A percentile compares a stretch with the other conserved stretches of the same genome.
Evolutionary conservation across 2,113 vertebrate genomes (phyloP).

Genomic region (Apaloderma vittatum): DNA sequence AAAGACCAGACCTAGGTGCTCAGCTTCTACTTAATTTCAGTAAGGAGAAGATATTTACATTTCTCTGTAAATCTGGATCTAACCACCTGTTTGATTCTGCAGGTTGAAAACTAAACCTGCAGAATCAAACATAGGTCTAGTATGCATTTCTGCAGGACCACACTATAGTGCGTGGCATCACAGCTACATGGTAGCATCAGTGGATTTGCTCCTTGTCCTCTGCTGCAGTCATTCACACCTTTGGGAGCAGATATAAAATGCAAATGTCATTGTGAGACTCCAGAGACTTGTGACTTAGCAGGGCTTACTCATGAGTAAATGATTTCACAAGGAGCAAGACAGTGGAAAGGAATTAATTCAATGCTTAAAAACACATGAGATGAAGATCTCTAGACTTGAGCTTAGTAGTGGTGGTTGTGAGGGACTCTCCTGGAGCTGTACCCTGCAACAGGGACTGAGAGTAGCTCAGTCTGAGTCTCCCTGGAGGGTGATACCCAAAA

Average conservation of each 20-base stretch:
- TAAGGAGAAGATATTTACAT: background rate
- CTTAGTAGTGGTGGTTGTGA: background rate
- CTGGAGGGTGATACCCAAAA: background rate
- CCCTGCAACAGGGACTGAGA: background rate
- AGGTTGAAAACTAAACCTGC: too few species aligned
- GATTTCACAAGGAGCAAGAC: constrained; percentile 42
- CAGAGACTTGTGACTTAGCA: background rate
- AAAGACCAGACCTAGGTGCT: background rate
- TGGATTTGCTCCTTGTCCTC: background rate
- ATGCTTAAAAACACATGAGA: background rate
- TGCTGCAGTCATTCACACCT: background rate
- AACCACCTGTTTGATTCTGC: background rate
- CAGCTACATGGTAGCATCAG: background rate
- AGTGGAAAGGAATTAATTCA: constrained; percentile 40
- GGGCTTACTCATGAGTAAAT: constrained; percentile 55
- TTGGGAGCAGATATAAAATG: constrained; percentile 28
- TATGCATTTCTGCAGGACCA: background rate
- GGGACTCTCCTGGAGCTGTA: background rate
- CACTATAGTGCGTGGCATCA: background rate
- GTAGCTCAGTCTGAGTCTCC: background rate
- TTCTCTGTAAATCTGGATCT: background rate
- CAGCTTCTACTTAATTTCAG: background rate
- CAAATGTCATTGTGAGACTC: constrained; percentile 16
- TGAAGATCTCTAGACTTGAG: background rate
- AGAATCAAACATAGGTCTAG: background rate